Base-by-base conservation (phyloP, 2,797 vertebrate species). In the Staurois parvus region DNA sequence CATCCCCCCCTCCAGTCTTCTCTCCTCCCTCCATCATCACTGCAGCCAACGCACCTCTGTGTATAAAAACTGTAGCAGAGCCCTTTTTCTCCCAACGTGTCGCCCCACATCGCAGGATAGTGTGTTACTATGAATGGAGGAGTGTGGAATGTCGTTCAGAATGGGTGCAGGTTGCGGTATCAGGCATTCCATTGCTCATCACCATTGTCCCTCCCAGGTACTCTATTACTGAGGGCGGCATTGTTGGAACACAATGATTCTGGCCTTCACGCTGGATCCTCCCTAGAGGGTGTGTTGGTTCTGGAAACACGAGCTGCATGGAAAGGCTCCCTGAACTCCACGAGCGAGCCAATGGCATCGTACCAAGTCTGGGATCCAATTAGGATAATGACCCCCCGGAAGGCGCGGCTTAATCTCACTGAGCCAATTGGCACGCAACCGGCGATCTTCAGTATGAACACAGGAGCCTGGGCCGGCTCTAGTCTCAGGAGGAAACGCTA, bases 301-400 rank as follows among this genome's bases (percentile, higher is more conserved):
- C 28, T 15, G 59, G 15, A 66, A 74, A 29, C n/a, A 67, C 59
- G 42, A 67, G 68, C 0, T 0, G 32, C 8, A 24, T 0, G 17
- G 30, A 89, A 87, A 0, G 6, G 89, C 88, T 90, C 87, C 80
- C 85, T 48, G 85, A 75, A 59, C 78, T 86, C 79, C 68, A 75
- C 88, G 87, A 59, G 30, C 67, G 28, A 78, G 56, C 70, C 29
- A 83, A 62, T 76, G 70, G n/a, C 28, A 86, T 56, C 86, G 85
- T 89, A 72, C 29, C 87, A 88, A 89, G 75, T 52, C 85, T 86
- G 84, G 85, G 87, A 89, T 90, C 89, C 72, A 85, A 86, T 90
- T 87, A 88, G 48, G 76, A 1, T 11, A 15, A 88, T 78, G 81
- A 85, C 76, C 79, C 78, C 69, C 83, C 40, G 78, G 70, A 90